Evolutionary conservation across 2,888 invertebrate species (phyloP), one percentile per base, ranked within the genome.

Genomic region (Balanococcus diminutus): DNA sequence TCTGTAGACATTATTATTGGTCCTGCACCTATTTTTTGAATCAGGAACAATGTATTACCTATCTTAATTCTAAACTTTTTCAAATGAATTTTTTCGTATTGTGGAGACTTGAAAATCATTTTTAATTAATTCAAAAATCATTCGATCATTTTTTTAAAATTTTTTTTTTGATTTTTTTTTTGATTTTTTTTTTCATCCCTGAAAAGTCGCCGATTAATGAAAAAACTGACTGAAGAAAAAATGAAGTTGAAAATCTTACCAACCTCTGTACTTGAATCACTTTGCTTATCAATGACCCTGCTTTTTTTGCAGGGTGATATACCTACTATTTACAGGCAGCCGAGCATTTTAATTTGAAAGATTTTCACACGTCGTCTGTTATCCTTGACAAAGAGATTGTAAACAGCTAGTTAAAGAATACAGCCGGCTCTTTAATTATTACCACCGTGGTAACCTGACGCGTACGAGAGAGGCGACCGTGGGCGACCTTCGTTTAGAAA

Each of bases 351-450:
- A 79, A 79, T 79, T 32, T 79, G 36, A 79, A 36, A 8, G 36
- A 79, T 79, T 79, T 79, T 79, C 75, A 79, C 75, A 36, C 75
- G 75, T 79, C 36, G 36, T 79, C 31, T 19, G 19, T 79, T 36
- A 79, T 79, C 75, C 75, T 79, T 79, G 75, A 79, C 75, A 36
- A 79, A 36, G 75, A 79, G 75, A 32, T 14, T 2, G 75, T 75
- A 75, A 75, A 75, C 75, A 75, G 25, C 67, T 79, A 36, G n/a
- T 79, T 36, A 79, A 22, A 79, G 19, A 28, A 28, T 67, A 67
- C 75, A 16, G 9, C 5, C 72, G 72, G 14, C 36, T 79, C 36
- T 79, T 36, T 79, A 79, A 79, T 79, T 79, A 79, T 79, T 36
- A 79, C 75, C 36, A 36, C 31, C 25, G 19, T 28, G 28, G 16